Evolutionary conservation across 1,140 invertebrate species (phyloP).

Genomic region (Adelges cooleyi): DNA sequence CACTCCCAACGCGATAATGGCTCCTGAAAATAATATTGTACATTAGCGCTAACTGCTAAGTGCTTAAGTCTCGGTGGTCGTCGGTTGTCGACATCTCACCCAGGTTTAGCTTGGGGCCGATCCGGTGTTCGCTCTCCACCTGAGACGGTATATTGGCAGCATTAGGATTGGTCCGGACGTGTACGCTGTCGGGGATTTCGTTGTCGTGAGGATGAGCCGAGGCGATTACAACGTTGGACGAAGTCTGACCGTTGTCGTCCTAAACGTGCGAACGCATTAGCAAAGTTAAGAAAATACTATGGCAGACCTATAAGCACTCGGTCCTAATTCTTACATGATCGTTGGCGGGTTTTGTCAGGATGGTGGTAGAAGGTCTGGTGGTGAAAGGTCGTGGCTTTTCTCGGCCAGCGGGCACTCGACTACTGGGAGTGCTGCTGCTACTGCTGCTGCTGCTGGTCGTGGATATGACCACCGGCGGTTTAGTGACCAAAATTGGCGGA

Average conservation of each 20-base stretch:
- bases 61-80: background rate
- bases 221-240: conserved; percentile 48
- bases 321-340: background rate
- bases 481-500: conserved; percentile 35
- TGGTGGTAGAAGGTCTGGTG: conserved; percentile 21
- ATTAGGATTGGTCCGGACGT: conserved; percentile 42
- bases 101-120: conserved; percentile 64
- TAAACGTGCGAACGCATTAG: conserved; percentile 11
- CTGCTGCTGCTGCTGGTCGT: no score
- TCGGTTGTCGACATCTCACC: conserved; percentile 38
- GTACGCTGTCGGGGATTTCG: conserved; percentile 45
- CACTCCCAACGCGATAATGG: conserved; percentile 76
- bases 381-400: conserved; percentile 35
- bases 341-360: background rate
- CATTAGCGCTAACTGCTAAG: background rate
- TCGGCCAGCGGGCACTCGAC: conserved; percentile 34
- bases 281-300: no score
- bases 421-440: conserved; percentile 39
- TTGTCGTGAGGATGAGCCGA: conserved; percentile 46
- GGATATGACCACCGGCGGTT: conserved; percentile 32
- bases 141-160: conserved; percentile 50
- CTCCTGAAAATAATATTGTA: conserved; percentile 41
- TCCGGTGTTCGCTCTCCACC: conserved; percentile 46
- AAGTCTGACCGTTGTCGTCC: conserved; percentile 22
- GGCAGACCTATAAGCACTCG: no score